Evolutionary conservation across 92 coral and sea anemone genomes (phyloP).

Genomic region (Plumapathes pennacea): DNA sequence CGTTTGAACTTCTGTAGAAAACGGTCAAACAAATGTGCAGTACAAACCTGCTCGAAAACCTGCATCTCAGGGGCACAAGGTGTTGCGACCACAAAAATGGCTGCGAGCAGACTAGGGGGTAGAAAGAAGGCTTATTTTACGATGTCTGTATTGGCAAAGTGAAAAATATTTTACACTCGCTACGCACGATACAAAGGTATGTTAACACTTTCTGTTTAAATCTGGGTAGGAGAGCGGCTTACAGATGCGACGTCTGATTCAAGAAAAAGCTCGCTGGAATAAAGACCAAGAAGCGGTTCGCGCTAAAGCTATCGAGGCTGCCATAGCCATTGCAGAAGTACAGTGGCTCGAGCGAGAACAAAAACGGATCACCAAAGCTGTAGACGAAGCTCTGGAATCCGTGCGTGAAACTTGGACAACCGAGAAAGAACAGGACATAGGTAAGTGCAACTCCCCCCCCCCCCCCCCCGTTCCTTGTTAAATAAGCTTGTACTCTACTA

Average conservation of each 20-base stretch:
- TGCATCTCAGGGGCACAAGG: too few species aligned
- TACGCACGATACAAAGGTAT: too few species aligned
- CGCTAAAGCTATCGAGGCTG: constrained; percentile 72
- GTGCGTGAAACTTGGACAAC: constrained; percentile 72
- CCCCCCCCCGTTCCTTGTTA: background rate
- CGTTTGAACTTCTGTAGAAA: background rate
- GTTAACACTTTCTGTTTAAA: too few species aligned
- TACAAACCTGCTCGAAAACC: constrained; percentile 51
- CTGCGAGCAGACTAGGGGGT: too few species aligned
- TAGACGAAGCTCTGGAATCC: constrained; percentile 74
- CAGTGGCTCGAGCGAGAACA: constrained; percentile 82
- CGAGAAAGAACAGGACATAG: constrained; percentile 72
- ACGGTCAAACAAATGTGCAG: too few species aligned
- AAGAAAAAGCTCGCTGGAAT: constrained; percentile 71
- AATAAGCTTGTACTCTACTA: too few species aligned
- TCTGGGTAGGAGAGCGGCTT: constrained; percentile 28
- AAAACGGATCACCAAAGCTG: constrained; percentile 70
- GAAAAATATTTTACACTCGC: too few species aligned
- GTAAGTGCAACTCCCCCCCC: constrained; percentile 30
- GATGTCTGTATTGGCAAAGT: too few species aligned
- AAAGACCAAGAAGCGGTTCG: constrained; percentile 51
- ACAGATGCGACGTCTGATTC: constrained; percentile 31
- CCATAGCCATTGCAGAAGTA: constrained; percentile 91
- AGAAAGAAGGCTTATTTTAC: too few species aligned
- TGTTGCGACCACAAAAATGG: too few species aligned